Base-by-base conservation (phyloP, 2,113 vertebrate genomes). In the Cebus imitator region DNA sequence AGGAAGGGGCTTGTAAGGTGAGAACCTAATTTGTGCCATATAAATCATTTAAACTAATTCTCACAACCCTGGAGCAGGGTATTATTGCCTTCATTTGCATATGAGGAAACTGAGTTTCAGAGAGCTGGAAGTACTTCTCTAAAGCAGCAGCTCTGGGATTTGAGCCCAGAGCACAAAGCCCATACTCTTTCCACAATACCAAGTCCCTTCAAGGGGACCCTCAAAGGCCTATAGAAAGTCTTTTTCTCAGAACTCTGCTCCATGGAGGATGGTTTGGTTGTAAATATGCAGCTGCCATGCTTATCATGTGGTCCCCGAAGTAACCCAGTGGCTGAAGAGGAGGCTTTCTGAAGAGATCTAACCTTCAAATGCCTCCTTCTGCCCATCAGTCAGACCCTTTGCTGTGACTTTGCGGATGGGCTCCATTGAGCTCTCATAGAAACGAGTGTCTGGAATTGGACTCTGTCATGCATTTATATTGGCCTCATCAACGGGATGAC, bases 401-500 rank as follows among this genome's bases (percentile, higher is more conserved):
- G 73, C 97, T 1, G 0, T 95, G 89, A 93, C 87, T 91, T 83
- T 95, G 68, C 1, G 9, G 94, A 97, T 70, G 50, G 84, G 95
- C 95, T 96, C 94, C 0, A 0, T 52, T 95, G 97, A 96, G 94
- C n/a, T 92, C 79, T 95, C 93, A 81, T 48, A 91, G 90, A 97
- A 97, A 96, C 5, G 25, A 96, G 87, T 1, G 1, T 43, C 72
- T 94, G 87, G 94, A 94, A 96, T 94, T 96, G 97, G 95, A 96
- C 92, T 97, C 94, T 1, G 52, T 97, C 97, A 98, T 97, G 97
- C 97, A 97, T 98, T 97, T 98, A 97, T 97, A 98, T 96, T 97
- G 98, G 95, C 95, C 45, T 98, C 97, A 96, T 97, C 97, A 97
- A 94, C 0, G 0, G 37, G n/a, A 82, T 88, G 88, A 95, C 89